Evolutionary conservation across 2,113 vertebrate species (phyloP), one percentile per base, ranked within the genome.

Genomic region (Triplophysa rosa): DNA sequence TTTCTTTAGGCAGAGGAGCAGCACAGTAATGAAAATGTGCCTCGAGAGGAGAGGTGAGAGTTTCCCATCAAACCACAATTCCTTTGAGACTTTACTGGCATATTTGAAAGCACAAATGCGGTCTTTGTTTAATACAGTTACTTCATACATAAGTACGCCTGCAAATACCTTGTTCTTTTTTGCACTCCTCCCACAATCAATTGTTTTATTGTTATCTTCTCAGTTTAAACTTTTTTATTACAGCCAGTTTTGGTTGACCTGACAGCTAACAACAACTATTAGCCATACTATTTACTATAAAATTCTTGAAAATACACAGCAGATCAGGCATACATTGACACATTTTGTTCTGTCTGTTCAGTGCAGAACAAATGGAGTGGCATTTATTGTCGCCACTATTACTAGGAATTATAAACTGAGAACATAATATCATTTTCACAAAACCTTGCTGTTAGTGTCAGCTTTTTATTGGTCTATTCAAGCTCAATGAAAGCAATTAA

Each of bases 21-120:
- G 87, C 95, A 92, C 75, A 92, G 93, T 84, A 86, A 93, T 86
- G 95, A 96, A 37, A 94, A 94, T 76, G 91, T 94, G 90, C 89
- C 93, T 1, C 88, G 93, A 79, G 94, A 98, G 77, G 95, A 96
- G 86, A 95, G 95, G 97, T 98, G 91, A 92, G 89, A 26, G 9
- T 40, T 67, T 80, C 2, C 49, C 11, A 58, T 33, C 19, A 66
- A 23, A 52, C 42, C 21, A 61, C 23, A 6, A 8, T 40, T 19
- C 52, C 19, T 58, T 71, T 58, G 17, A 56, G 11, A 70, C 17
- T 33, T 54, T 37, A 23, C 23, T 49, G 23, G 16, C 62, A 8
- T 52, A n/a, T 64, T n/a, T 75, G n/a, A 52, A 5, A 58, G 8
- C 19, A n/a, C 1, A 58, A 58, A 21, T 58, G 23, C 42, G 1